Evolutionary conservation across 2,113 vertebrate species (phyloP).

Genomic region (Takifugu flavidus): DNA sequence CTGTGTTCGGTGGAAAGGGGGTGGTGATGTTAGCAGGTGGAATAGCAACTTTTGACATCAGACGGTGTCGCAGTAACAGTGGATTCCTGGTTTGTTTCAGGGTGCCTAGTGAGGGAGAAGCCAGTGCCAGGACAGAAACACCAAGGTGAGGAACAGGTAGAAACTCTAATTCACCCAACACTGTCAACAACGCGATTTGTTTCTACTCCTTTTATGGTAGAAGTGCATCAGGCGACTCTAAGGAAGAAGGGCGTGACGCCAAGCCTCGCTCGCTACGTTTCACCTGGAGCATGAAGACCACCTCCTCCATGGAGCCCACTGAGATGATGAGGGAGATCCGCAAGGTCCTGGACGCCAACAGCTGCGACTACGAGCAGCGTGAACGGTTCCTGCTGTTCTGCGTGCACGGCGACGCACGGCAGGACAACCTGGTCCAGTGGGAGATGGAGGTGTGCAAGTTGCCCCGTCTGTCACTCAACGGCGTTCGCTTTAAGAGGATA

Average conservation of each 20-base stretch:
- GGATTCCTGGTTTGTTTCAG: conserved; percentile 78
- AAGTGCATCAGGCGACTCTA: conserved; percentile 85
- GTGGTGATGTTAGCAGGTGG: conserved; percentile 14
- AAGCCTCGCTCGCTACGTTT: conserved; percentile 95
- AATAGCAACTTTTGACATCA: not conserved
- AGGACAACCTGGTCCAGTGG: conserved; percentile 96
- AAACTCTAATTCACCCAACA: not conserved
- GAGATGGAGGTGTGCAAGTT: conserved; percentile 98
- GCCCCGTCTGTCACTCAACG: conserved; percentile 91
- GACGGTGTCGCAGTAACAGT: conserved; percentile 22
- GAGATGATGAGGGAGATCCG: conserved; percentile 99
- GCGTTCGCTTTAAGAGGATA: conserved; percentile 97
- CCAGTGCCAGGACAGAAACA: conserved; percentile 91
- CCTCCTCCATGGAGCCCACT: conserved; percentile 94
- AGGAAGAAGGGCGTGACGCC: conserved; percentile 88
- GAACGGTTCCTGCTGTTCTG: conserved; percentile 99
- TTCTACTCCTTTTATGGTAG: conserved; percentile 64
- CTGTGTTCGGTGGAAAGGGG: conserved; percentile 46
- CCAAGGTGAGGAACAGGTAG: conserved; percentile 86
- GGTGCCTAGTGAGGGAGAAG: conserved; percentile 95
- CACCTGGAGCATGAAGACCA: conserved; percentile 99
- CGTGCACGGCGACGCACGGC: conserved; percentile 90
- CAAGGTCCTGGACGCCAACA: conserved; percentile 94
- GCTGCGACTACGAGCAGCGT: conserved; percentile 96
- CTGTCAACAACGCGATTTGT: conserved; percentile 2